phyloP scores from a whole-genome alignment of 1,140 invertebrate genomes.

The Berghia stephanieae region DNA sequence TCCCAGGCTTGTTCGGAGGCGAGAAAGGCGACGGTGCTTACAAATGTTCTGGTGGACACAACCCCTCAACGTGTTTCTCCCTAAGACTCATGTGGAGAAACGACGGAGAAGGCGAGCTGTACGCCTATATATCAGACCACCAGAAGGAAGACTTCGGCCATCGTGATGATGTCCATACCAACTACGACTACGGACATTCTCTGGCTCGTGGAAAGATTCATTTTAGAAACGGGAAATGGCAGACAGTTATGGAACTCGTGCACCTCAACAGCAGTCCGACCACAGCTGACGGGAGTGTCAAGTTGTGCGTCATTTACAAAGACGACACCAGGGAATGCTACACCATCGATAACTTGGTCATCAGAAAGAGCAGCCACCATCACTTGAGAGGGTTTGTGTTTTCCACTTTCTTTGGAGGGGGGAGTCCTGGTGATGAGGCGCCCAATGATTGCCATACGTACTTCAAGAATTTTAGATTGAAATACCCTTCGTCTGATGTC shows the following conservation, averaged over 20 bases:
- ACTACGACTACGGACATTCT: conserved; percentile 30
- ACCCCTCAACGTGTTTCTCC: too few species aligned
- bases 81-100: conserved; percentile 52
- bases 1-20: conserved; percentile 11
- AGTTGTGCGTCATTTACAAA: conserved; percentile 37
- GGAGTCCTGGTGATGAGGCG: conserved; percentile 34
- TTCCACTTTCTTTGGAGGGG: conserved; percentile 51
- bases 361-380: conserved; percentile 24
- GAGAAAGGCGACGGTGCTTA: background rate
- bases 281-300: conserved; percentile 39
- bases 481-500: too few species aligned
- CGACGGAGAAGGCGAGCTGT: conserved; percentile 47
- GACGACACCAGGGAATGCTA: conserved; percentile 21
- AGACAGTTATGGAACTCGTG: conserved; percentile 43
- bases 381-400: conserved; percentile 49
- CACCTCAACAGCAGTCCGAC: conserved; percentile 37
- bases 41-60: too few species aligned
- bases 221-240: conserved; percentile 35
- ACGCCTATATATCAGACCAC: conserved; percentile 43
- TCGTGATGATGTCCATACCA: conserved; percentile 24
- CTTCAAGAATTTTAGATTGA: conserved; percentile 22
- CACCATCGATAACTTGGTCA: conserved; percentile 13
- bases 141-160: conserved; percentile 24
- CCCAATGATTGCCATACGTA: conserved; percentile 42
- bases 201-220: conserved; percentile 31